A percentile compares a stretch with the other conserved stretches of the same genome.
phyloP scores from a whole-genome alignment of 2,888 invertebrate genomes.

The Spodoptera littoralis region DNA sequence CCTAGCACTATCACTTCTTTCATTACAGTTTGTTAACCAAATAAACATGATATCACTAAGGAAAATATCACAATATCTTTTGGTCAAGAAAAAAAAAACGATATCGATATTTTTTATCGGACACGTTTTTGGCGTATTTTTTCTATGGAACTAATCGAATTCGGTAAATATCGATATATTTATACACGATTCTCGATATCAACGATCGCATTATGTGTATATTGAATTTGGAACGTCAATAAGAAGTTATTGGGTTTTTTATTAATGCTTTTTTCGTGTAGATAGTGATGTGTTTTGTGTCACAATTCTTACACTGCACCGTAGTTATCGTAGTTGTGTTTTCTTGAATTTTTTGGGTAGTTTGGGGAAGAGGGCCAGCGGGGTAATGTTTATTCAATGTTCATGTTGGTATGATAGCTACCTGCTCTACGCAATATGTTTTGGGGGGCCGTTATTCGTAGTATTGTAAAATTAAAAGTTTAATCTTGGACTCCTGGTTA shows the following conservation, averaged over 20 bases:
- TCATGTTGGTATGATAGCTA: slow-evolving; percentile 9
- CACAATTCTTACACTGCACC: not conserved
- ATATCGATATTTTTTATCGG: slow-evolving; percentile 76
- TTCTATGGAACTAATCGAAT: slow-evolving; percentile 82
- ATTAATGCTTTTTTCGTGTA: slow-evolving; percentile 40
- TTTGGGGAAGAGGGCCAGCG: not conserved
- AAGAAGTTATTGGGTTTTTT: slow-evolving; percentile 56
- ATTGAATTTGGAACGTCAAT: slow-evolving; percentile 71
- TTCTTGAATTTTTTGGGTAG: not conserved
- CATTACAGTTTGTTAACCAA: slow-evolving; percentile 80
- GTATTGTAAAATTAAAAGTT: not conserved
- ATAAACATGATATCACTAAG: slow-evolving; percentile 81
- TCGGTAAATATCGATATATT: slow-evolving; percentile 73
- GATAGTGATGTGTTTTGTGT: slow-evolving; percentile 33
- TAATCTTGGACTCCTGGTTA: no score
- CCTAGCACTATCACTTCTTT: slow-evolving; percentile 79
- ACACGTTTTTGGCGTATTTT: slow-evolving; percentile 79
- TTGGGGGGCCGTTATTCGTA: not conserved
- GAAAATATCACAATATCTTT: slow-evolving; percentile 81
- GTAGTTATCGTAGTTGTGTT: slow-evolving; percentile 1
- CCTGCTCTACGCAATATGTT: slow-evolving; percentile 14
- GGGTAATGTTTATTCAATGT: not conserved
- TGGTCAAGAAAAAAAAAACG: slow-evolving; percentile 66
- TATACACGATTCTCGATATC: slow-evolving; percentile 74
- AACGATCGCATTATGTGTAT: slow-evolving; percentile 71